phyloP scores from a whole-genome alignment of 1,140 invertebrate species.

The Maniola jurtina region DNA sequence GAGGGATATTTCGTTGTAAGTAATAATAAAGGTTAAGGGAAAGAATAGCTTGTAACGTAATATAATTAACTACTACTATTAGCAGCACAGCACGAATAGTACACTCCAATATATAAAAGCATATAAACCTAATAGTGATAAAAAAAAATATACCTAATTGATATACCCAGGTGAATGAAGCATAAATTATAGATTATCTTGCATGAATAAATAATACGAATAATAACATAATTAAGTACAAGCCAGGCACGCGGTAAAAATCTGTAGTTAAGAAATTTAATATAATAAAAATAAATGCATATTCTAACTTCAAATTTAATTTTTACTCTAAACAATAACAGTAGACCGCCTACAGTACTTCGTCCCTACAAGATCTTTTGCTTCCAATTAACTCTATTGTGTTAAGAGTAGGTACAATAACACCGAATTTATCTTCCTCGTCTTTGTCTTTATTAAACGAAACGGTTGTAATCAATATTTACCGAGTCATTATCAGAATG shows the following conservation, averaged over 20 bases:
- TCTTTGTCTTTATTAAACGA: neutral
- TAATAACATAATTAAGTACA: conserved; percentile 7
- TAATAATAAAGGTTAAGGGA: conserved; percentile 29
- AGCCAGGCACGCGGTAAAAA: conserved; percentile 2
- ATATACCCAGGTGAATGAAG: neutral
- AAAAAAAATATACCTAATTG: neutral
- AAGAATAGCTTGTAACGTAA: conserved; percentile 12
- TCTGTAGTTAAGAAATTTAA: neutral
- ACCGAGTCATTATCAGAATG: no score
- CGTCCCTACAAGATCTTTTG: conserved; percentile 2
- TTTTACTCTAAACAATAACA: conserved; percentile 1
- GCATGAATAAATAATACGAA: conserved; percentile 7
- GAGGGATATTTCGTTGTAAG: conserved; percentile 22
- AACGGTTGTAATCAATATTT: neutral
- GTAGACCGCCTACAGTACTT: conserved; percentile 8
- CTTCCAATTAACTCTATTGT: conserved; percentile 16
- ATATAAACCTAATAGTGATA: neutral
- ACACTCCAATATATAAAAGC: neutral
- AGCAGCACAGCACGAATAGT: conserved; percentile 23
- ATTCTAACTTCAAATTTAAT: neutral
- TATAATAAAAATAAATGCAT: neutral
- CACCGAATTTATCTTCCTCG: neutral
- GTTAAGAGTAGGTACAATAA: conserved; percentile 7
- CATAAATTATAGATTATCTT: neutral
- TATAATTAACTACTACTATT: conserved; percentile 29